Evolutionary conservation across 2,797 vertebrate species (phyloP), one percentile per base, ranked within the genome.

Genomic region (Acanthurus tractus): DNA sequence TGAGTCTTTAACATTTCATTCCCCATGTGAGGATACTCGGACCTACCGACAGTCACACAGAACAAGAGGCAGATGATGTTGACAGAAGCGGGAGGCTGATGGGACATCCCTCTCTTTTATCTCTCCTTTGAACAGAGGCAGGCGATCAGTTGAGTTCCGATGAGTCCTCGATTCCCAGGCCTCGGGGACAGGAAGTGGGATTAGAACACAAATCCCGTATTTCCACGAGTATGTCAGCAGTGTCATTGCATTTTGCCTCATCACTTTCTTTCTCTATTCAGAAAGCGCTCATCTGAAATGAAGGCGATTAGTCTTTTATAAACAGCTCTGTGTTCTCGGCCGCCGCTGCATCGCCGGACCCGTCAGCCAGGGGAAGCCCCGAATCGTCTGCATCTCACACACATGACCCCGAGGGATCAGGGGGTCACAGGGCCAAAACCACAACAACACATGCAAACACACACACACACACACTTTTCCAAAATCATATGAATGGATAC

Each of bases 101-200:
- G 53, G 62, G 53, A 70, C 68, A 40, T 64, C 70, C n/a, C 68
- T 40, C 67, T 46, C 6, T 1, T 63, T 48, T 25, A 54, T 38
- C 34, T 44, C 54, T 53, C 81, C 61, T 79, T 63, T 83, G 45
- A 79, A 78, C 62, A 45, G 64, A 57, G 20, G 58, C 71, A 44
- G 58, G 53, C 12, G 53, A 73, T 63, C 58, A 69, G 74, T 66
- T 57, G 63, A 76, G 76, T 82, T 89, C 85, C 66, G 66, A 86
- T 83, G 81, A 54, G 44, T 58, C 80, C 69, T 55, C 46, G 76
- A 88, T 94, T 94, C 93, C 91, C 94, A 93, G 91, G 91, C 89
- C 72, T 74, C 61, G 78, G 79, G 87, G 85, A 90, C 92, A 94
- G 95, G 94, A 95, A 94, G 89, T 70, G 62, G 91, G 94, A 95